Evolutionary conservation across 2,888 invertebrate genomes (phyloP), one percentile per base, ranked within the genome.

Genomic region (Parnassius smintheus): DNA sequence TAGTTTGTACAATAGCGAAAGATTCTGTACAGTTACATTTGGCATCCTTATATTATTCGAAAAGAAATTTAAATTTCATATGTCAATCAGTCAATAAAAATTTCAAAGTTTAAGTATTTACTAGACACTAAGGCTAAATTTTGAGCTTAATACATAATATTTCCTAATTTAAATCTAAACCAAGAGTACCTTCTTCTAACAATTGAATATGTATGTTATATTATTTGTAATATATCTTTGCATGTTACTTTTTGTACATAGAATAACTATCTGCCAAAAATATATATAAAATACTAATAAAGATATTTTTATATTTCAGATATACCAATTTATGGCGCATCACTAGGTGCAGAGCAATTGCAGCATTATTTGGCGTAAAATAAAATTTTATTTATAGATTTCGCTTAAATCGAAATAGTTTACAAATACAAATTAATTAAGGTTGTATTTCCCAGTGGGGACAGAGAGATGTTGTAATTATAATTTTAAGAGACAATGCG

Each of bases 331-430:
- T 81, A 86, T 61, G 78, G 80, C 56, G 72, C 80, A 61, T 80
- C 79, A 65, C 71, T 88, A 65, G 83, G 81, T 62, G 76, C 81
- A 61, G 91, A 89, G 70, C 85, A 88, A 59, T 72, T 89, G 73
- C 88, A 90, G 70, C 83, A 89, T 70, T 89, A 89, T 73, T 76
- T 79, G 62, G 73, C 74, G 59, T 85, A 83, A 73, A 65, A 62
- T 45, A 44, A 35, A 53, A 35, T 58, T 54, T 42, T 49, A 55
- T 55, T 50, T 59, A 35, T 42, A 51, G 56, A 59, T 59, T 62
- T 59, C 42, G 53, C 13, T 13, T 22, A 12, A 25, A 25, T 49
- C 13, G 35, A 58, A 63, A 58, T 54, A 50, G 22, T 48, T 9
- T 45, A 35, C 35, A 35, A 35, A 35, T 35, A 56, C 25, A 56